Base-by-base conservation (phyloP, 2,797 vertebrate genomes). In the Oreortyx pictus region DNA sequence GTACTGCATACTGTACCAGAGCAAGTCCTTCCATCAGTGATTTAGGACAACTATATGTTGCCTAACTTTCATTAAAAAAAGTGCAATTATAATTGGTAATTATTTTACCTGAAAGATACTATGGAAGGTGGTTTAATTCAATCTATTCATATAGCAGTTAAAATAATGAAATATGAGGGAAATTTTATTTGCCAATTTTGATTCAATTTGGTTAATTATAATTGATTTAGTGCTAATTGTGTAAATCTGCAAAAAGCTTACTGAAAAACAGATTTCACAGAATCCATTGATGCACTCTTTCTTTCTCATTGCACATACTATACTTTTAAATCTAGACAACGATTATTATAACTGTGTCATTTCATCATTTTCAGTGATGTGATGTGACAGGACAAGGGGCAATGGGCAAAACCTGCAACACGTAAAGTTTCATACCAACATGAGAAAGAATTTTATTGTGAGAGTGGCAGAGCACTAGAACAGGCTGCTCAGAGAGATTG, bases 111-210 rank as follows among this genome's bases (percentile, higher is more conserved):
- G 79, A 61, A 93, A 91, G 43, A 80, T 65, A 52, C 19, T 33
- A 47, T 46, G 49, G 59, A 78, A 94, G 56, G 49, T 86, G 66
- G 13, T 6, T 5, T 90, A 92, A 89, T 90, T 93, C 33, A 37
- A 61, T 89, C 17, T 61, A 49, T 81, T 73, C 75, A 60, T 85
- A 46, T 8, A 90, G 43, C 59, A 94, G 35, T 43, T 76, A 35
- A 88, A 49, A 6, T 68, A 90, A 89, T 39, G 61, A 95, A 91
- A 92, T 4, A 7, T 35, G 47, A 39, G 8, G 11, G 72, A 93
- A 95, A 96, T 83, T 83, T 80, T 96, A 82, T 94, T 94, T 91
- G 66, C 89, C 82, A 43, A 59, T 94, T 95, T 90, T 92, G 75
- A 75, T 90, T 92, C 79, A 0, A 0, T 90, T 41, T 41, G 39